Evolutionary conservation across 2,113 vertebrate genomes (phyloP).

Genomic region (Caracal caracal): DNA sequence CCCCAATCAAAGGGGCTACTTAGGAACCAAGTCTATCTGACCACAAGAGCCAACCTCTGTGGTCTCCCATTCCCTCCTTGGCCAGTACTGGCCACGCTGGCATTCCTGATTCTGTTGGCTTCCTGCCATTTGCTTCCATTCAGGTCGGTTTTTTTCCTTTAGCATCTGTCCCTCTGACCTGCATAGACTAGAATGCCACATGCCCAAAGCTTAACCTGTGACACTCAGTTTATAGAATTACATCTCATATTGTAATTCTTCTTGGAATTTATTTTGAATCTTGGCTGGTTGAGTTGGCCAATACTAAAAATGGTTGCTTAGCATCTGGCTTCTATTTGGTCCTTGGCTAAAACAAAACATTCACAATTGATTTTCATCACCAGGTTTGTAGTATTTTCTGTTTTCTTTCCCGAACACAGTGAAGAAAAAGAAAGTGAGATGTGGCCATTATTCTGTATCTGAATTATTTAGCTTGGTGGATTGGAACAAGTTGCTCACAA

Average conservation of each 20-base stretch:
- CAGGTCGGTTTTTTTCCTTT: not conserved
- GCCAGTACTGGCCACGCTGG: not conserved
- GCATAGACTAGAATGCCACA: not conserved
- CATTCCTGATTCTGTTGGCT: not conserved
- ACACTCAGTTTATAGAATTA: constrained; percentile 27
- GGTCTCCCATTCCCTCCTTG: not conserved
- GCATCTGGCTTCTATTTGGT: constrained; percentile 43
- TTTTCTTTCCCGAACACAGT: constrained; percentile 15
- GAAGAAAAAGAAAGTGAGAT: not conserved
- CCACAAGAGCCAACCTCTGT: not conserved
- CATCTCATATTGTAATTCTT: constrained; percentile 11
- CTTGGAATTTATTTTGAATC: constrained; percentile 49
- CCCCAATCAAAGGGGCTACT: not conserved
- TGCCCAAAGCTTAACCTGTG: not conserved
- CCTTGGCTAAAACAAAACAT: constrained; percentile 32
- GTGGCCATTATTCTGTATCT: not conserved
- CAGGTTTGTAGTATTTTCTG: constrained; percentile 37
- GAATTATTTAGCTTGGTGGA: constrained; percentile 43
- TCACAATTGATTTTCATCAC: constrained; percentile 51
- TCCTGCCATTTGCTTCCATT: not conserved
- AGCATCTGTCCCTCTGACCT: not conserved
- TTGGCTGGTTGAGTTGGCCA: constrained; percentile 49
- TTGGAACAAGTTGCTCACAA: constrained; percentile 38
- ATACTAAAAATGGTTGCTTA: constrained; percentile 42
- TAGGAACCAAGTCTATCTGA: not conserved